Conservation (phyloP, 2,797 vertebrate genomes). For the Alouatta caraya region DNA sequence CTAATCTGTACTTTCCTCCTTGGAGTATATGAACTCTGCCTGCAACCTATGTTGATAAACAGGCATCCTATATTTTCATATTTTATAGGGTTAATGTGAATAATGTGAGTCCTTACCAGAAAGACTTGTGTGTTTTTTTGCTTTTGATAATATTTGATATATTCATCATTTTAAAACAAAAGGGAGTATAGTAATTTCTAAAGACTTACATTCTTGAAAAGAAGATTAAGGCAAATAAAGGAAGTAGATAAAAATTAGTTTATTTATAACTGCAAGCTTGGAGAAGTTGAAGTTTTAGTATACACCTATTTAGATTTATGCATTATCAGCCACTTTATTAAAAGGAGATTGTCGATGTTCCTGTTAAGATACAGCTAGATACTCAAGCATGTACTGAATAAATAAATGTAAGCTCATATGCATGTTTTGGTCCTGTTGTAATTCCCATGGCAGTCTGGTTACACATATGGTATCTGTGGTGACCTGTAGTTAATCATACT, state of each 20-base stretch:
- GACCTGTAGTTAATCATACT: neutral
- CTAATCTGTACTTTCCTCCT: neutral
- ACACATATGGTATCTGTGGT: neutral
- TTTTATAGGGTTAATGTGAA: neutral
- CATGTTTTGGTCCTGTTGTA: neutral
- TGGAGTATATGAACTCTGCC: neutral
- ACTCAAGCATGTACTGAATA: neutral
- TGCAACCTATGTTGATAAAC: neutral
- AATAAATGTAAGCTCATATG: neutral
- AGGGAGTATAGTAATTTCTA: neutral
- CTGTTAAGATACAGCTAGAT: neutral
- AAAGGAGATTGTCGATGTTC: neutral
- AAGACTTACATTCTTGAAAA: neutral
- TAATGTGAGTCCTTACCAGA: neutral
- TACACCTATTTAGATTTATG: neutral
- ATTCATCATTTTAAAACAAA: neutral
- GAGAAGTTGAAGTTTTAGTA: neutral
- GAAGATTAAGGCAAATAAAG: constrained; percentile 4
- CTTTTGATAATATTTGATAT: neutral
- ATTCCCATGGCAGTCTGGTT: neutral
- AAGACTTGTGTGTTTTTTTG: neutral
- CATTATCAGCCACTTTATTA: neutral
- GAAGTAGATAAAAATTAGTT: neutral
- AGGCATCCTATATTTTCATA: neutral
- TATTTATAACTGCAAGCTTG: neutral